Conservation (phyloP, 2,797 vertebrate genomes). For the Coilia nasus region DNA sequence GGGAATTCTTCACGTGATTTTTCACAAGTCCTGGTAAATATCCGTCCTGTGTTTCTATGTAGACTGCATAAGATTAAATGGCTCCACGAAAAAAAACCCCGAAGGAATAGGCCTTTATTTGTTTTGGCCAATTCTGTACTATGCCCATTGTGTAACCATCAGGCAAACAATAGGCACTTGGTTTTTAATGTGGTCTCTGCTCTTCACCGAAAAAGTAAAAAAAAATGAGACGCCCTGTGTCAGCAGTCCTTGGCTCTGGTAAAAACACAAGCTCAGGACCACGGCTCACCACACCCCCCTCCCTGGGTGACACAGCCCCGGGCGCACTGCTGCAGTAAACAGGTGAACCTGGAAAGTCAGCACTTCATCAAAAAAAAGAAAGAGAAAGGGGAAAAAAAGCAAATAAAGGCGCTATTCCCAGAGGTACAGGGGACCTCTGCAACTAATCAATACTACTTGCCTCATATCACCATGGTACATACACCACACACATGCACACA, state of each 20-base stretch:
- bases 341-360: slow-evolving; percentile 65
- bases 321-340: slow-evolving; percentile 55
- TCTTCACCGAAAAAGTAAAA: background rate
- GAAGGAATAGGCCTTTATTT: background rate
- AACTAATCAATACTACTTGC: slow-evolving; percentile 60
- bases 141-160: background rate
- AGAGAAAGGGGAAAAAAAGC: slow-evolving; percentile 52
- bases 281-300: slow-evolving; percentile 33
- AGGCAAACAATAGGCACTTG: background rate
- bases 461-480: slow-evolving; percentile 46
- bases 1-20: background rate
- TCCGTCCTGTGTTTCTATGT: background rate
- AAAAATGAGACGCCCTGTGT: slow-evolving; percentile 55
- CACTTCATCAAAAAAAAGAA: slow-evolving; percentile 68
- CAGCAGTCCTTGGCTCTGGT: slow-evolving; percentile 53
- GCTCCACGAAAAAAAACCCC: background rate
- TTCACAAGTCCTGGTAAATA: slow-evolving; percentile 2
- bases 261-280: slow-evolving; percentile 49
- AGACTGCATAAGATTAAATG: background rate
- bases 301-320: slow-evolving; percentile 34
- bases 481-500: slow-evolving; percentile 29
- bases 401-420: slow-evolving; percentile 63
- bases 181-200: background rate
- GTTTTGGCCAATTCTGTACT: background rate
- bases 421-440: slow-evolving; percentile 47